Base-by-base conservation (phyloP, 2,888 invertebrate genomes). In the Notodonta ziczac region DNA sequence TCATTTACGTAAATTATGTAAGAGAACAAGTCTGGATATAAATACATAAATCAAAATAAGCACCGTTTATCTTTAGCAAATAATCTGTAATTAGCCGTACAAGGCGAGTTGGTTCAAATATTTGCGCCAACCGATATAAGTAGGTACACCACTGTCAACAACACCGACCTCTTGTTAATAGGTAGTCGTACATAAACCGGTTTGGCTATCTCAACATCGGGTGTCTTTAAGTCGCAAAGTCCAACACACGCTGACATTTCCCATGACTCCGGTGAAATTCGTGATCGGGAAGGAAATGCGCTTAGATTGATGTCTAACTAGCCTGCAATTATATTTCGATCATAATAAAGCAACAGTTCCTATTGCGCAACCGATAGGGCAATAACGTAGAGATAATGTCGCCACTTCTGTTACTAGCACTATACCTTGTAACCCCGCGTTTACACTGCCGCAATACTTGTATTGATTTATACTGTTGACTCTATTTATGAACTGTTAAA, bases 191-290 rank as follows among this genome's bases (percentile, higher is more conserved):
- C 67, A 71, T 66, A 72, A 82, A 86, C 87, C 77, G 80, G 87
- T 87, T 85, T 68, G 61, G 63, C 75, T 81, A 82, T 83, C 78
- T 76, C 66, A 73, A 70, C 77, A 82, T 81, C 76, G 73, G 74
- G 74, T 73, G 77, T 80, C 75, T 70, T 65, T 70, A 57, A 67
- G 63, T 58, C 65, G 60, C 63, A 66, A 72, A 65, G 65, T 67
- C 40, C 76, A 77, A 80, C 80, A 79, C 71, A 81, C 82, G 81
- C 84, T 87, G 87, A 87, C 87, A 87, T 88, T 88, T 87, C 85
- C 78, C 87, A 86, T 86, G 87, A 78, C 83, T 82, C 80, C 73
- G 76, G 86, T 82, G 86, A 86, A 84, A 86, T 85, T 88, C 85
- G 85, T 85, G 84, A 85, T 84, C 84, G 82, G 80, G 83, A 85